Evolutionary conservation across 2,113 vertebrate species (phyloP).

Genomic region (Pollachius pollachius): DNA sequence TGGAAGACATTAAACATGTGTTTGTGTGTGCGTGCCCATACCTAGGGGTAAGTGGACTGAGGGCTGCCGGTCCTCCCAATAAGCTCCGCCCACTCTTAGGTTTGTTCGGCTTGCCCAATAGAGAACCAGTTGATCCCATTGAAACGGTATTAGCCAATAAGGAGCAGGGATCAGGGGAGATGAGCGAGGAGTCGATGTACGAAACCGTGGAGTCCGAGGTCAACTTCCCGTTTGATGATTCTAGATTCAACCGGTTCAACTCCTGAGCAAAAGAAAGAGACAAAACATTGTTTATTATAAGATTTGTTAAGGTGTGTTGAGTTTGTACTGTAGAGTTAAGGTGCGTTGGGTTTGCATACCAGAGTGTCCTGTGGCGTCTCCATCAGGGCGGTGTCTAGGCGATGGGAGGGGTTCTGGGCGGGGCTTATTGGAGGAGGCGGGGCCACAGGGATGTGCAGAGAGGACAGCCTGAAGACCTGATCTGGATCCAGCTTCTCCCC

Average conservation of each 20-base stretch:
- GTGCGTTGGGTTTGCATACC: constrained; percentile 66
- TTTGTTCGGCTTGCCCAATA: constrained; percentile 95
- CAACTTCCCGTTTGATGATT: constrained; percentile 94
- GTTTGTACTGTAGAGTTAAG: neutral
- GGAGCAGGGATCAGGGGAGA: constrained; percentile 87
- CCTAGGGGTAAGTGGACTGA: constrained; percentile 96
- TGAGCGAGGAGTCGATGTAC: constrained; percentile 94
- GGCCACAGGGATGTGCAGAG: constrained; percentile 84
- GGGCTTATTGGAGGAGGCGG: constrained; percentile 84
- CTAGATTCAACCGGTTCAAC: constrained; percentile 94
- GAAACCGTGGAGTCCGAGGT: constrained; percentile 91
- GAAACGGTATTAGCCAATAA: constrained; percentile 57
- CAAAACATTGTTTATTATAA: constrained; percentile 12
- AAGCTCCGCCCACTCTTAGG: constrained; percentile 93
- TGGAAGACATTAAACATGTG: no score
- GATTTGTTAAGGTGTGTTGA: neutral
- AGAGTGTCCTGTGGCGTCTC: constrained; percentile 97
- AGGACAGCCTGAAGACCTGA: constrained; percentile 94
- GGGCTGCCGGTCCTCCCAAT: constrained; percentile 86
- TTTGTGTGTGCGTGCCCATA: constrained; percentile 31
- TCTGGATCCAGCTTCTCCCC: constrained; percentile 98
- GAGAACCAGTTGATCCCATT: constrained; percentile 82
- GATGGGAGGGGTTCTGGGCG: constrained; percentile 84
- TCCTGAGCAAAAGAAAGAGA: constrained; percentile 72
- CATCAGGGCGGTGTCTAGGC: constrained; percentile 91